Base-by-base conservation (phyloP, 2,888 invertebrate genomes). In the Venusia cambrica region DNA sequence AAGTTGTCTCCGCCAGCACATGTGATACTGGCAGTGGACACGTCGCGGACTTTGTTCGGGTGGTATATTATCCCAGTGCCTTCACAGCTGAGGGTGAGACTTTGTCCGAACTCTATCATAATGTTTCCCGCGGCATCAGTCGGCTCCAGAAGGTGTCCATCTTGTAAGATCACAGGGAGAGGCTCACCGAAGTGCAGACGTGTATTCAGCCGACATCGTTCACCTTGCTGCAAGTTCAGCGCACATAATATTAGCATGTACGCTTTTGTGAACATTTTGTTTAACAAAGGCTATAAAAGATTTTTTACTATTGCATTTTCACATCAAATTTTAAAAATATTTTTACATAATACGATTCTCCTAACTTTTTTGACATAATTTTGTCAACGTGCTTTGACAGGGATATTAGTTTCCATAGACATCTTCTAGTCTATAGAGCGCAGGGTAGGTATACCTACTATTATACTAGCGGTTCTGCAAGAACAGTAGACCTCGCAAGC, bases 111-210 rank as follows among this genome's bases (percentile, higher is more conserved):
- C 2, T 63, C 52, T 4, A 87, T 12, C 2, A 67, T 50, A 0
- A 85, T 51, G 17, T 77, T 75, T 0, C 84, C 85, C 9, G 47
- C 35, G 1, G 34, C 44, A 30, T 81, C 79, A 5, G 61, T 68
- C 0, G 85, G 85, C 40, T 84, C 81, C 16, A 87, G 33, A 2
- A 83, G 62, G 17, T 29, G 49, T 0, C 64, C 74, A 26, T 80
- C 44, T 32, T 62, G 66, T 14, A 87, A 18, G 5, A 85, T 65
- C 0, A 83, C 48, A 0, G 85, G 85, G 1, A 76, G 57, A 0
- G 81, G 81, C 49, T 84, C 62, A 0, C 62, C 49, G 7, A 87
- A 85, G 44, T 85, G 62, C 4, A 48, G 38, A 8, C 81, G 54
- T 1, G 71, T 55, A 20, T 83, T 73, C 0, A 87, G 45, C 8